Base-by-base conservation (phyloP, 2,888 invertebrate genomes). In the Chymomyza procnemis region DNA sequence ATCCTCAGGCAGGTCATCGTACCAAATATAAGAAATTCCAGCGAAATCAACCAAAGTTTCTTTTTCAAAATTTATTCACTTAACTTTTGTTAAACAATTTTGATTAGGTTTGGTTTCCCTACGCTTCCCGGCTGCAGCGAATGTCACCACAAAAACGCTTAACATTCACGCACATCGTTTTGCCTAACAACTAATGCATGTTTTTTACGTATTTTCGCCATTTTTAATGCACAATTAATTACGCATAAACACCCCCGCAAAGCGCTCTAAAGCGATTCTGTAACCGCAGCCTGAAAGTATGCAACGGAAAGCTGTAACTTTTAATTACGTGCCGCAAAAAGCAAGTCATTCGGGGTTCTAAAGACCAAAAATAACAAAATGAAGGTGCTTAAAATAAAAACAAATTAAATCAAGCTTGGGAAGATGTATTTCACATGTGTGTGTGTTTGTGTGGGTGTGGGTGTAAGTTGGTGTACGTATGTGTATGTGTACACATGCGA, bases 221-320 rank as follows among this genome's bases (percentile, higher is more conserved):
- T 50, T 21, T 16, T 61, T 50, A 64, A 64, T 61, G 22, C 46
- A 50, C 67, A 47, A 58, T 68, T 66, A 66, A 67, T 67, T 61
- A n/a, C 50, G 18, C 61, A 68, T 41, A 41, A 41, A 41, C 12
- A 41, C 12, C 34, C 12, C 34, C 34, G 6, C 34, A 12, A 41
- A 41, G 34, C 30, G 30, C 12, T 41, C 12, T 41, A 41, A 41
- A 41, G 34, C 34, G 34, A 41, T 41, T 41, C 12, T 12, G 3
- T 41, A 41, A 41, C 34, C 34, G 34, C 34, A 41, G 34, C 34
- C 3, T 4, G 12, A 5, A 41, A 41, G 34, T 41, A 41, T 12
- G 34, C 12, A 41, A 41, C 34, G 9, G 34, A 41, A 41, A 41
- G 34, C 34, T 41, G 34, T 41, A 12, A 41, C 34, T 41, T 41